Evolutionary conservation across 37 sponge, comb jelly and placozoan species (phyloP), one percentile per base, ranked within the genome.

Genomic region (Beroe forskalii): DNA sequence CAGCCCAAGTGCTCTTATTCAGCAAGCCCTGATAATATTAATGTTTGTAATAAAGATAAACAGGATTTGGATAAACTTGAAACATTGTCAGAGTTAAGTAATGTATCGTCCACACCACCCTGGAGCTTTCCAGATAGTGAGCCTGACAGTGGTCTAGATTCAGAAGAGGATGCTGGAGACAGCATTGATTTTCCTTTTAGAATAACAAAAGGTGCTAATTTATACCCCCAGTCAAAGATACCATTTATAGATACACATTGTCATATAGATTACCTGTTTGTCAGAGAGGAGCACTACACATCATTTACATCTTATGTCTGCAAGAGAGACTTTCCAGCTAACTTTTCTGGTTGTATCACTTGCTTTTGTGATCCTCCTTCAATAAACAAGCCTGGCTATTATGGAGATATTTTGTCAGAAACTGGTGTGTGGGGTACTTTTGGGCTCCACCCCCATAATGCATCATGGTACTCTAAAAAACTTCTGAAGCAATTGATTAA

Each of bases 221-320:
- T 38, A 8, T 72, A 72, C 40, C 76, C 76, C 3, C 9, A 35
- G 27, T 72, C 76, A 3, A 14, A 37, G 76, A 37, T 72, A 27
- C 76, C 76, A 4, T 72, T 72, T 72, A 72, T 72, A 17, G 76
- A 72, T 38, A 72, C 76, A 8, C 76, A 72, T 36, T 72, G 76
- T 27, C 76, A 72, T 22, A 32, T 72, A 32, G 76, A 72, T 72
- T 72, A 72, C 40, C 6, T 72, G 76, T 72, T 27, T 36, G 40
- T 36, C 76, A 32, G 40, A 36, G 40, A 36, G 14, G 6, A 3
- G 4, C 76, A 72, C 22, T 72, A 35, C 76, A 32, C 40, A 32
- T 72, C 76, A 17, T 72, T 72, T 38, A 4, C 8, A 32, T 72
- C 76, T 22, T 72, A 72, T 27, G 30, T 72, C 40, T 8, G 40